These are phyloP conservation scores for Heteromormyrus szaboi DNA, from an alignment of 2,797 vertebrate species.

Conservation along the genomic window DNA sequence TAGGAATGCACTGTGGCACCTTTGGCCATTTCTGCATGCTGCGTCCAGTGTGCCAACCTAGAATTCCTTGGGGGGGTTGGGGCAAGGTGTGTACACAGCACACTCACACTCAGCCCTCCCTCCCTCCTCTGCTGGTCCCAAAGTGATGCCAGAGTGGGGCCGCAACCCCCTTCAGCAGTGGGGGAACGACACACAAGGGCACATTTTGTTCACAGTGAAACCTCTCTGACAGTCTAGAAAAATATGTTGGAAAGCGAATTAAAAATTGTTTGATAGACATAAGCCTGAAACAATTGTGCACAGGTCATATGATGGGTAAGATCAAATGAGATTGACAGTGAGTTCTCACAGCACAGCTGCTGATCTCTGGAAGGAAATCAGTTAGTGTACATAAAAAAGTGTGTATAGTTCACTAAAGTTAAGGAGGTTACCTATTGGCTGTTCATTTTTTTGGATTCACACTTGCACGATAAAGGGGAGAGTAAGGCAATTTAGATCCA, in stretches of 20 bases:
- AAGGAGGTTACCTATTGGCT: not conserved
- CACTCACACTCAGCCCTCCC: not conserved
- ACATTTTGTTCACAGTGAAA: not conserved
- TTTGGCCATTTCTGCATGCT: not conserved
- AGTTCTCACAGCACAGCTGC: not conserved
- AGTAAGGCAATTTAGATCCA: not conserved
- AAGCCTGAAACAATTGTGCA: not conserved
- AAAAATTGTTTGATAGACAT: not conserved
- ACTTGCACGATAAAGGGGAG: not conserved
- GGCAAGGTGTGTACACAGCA: not conserved
- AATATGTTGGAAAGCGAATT: not conserved
- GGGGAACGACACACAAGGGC: not conserved
- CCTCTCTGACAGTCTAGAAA: not conserved
- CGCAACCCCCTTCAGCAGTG: not conserved
- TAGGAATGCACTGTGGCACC: conserved; percentile 25
- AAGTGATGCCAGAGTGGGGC: not conserved
- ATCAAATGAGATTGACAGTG: not conserved
- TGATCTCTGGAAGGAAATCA: not conserved
- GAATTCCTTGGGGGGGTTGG: not conserved
- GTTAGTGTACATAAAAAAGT: not conserved
- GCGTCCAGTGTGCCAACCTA: not conserved
- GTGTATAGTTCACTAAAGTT: not conserved
- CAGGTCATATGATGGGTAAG: not conserved
- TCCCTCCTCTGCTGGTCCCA: not conserved
- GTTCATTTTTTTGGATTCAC: not conserved